These are phyloP conservation scores for Platysternon megacephalum DNA, from an alignment of 2,113 vertebrate genomes.

Conservation along the genomic window DNA sequence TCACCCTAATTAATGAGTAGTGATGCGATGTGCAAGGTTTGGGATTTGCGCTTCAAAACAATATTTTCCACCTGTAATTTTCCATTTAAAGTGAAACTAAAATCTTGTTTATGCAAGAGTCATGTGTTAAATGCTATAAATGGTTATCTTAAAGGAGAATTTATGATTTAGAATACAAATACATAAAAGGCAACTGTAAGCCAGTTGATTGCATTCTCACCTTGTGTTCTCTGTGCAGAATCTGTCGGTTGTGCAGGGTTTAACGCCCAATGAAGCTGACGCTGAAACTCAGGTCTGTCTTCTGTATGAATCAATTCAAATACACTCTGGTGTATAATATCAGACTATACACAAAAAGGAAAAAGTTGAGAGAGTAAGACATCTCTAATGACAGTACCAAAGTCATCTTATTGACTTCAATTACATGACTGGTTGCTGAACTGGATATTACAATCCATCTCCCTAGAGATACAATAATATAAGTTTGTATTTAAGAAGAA, in stretches of 20 bases:
- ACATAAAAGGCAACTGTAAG: background rate
- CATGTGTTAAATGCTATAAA: background rate
- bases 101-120: background rate
- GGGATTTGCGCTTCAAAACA: background rate
- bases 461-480: background rate
- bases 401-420: background rate
- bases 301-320: conserved; percentile 90
- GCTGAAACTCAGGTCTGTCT: conserved; percentile 86
- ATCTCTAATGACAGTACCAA: background rate
- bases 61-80: background rate
- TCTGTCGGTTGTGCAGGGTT: conserved; percentile 76
- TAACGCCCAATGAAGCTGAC: conserved; percentile 87
- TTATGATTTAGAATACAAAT: background rate
- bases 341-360: conserved; percentile 75
- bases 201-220: conserved; percentile 55
- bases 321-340: conserved; percentile 89
- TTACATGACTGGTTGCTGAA: background rate
- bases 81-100: background rate
- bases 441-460: background rate
- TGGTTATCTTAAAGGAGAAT: background rate
- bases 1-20: background rate
- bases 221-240: conserved; percentile 70
- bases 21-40: background rate
- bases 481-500: fast-evolving
- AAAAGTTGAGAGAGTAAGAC: background rate